Percentiles rank a stretch among this genome's conserved stretches.
These are phyloP conservation scores for Liposcelis brunnea DNA, from an alignment of 2,888 invertebrate species.

Conservation along the genomic window DNA sequence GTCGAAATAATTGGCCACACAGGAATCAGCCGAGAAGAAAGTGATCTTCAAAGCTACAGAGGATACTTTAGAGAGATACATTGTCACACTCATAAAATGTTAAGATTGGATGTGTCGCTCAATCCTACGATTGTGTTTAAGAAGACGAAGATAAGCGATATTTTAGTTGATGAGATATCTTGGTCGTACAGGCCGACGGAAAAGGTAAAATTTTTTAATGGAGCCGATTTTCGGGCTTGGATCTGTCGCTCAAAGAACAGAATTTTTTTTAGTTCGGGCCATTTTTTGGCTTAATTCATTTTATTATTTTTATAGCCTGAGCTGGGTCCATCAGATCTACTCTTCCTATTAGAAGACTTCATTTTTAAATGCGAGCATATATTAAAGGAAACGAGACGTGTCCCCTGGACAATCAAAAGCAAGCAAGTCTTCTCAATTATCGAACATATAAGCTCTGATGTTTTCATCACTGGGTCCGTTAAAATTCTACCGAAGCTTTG, in stretches of 20 bases:
- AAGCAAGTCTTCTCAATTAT: background rate
- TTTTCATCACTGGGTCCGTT: background rate
- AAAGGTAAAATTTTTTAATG: constrained; percentile 1
- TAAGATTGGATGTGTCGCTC: background rate
- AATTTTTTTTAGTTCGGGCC: too few relatives aligned
- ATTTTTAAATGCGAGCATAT: constrained; percentile 33
- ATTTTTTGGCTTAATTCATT: too few relatives aligned
- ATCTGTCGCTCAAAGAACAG: too few relatives aligned
- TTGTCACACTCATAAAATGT: background rate
- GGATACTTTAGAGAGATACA: background rate
- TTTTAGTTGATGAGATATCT: background rate
- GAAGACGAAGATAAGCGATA: constrained; percentile 4
- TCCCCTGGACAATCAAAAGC: background rate
- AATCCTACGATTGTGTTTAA: constrained; percentile 1
- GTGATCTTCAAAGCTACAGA: background rate
- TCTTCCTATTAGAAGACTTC: constrained; percentile 37
- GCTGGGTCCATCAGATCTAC: constrained; percentile 25
- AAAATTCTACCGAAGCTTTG: constrained; percentile 5
- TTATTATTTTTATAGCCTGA: constrained; percentile 28
- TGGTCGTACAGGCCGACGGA: constrained; percentile 1
- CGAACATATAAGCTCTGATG: background rate
- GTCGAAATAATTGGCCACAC: background rate
- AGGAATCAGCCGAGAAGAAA: background rate
- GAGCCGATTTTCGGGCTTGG: too few relatives aligned
- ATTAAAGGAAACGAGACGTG: background rate